A percentile compares a stretch with the other conserved stretches of the same genome.
Evolutionary conservation across 2,113 vertebrate genomes (phyloP).

Genomic region (Nematolebias whitei): DNA sequence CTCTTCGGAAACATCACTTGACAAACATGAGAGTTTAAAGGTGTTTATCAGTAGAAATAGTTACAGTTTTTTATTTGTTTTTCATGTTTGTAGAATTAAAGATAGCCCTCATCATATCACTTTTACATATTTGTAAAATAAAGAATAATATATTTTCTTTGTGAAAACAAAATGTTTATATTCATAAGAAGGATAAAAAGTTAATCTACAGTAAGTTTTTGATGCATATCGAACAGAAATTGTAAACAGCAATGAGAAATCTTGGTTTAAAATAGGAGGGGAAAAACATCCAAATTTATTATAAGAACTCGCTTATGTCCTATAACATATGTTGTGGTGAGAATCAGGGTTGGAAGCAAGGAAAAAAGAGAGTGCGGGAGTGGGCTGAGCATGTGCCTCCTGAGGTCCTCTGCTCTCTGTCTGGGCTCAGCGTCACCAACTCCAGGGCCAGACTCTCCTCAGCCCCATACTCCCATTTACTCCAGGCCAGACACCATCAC

Average conservation of each 20-base stretch:
- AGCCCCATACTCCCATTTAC: conserved; percentile 52
- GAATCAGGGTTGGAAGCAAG: conserved; percentile 68
- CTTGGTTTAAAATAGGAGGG: conserved; percentile 74
- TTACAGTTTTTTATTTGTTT: not conserved
- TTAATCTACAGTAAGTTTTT: conserved; percentile 38
- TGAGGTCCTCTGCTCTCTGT: conserved; percentile 68
- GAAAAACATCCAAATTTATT: conserved; percentile 78
- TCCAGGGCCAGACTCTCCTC: conserved; percentile 50
- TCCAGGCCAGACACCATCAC: conserved; percentile 68
- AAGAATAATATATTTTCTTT: not conserved
- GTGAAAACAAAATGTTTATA: conserved; percentile 4
- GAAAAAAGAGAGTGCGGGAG: conserved; percentile 76
- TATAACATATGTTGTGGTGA: conserved; percentile 82
- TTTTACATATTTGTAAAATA: not conserved
- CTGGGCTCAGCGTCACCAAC: conserved; percentile 54
- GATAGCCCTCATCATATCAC: too few relatives aligned
- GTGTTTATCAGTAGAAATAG: conserved; percentile 5
- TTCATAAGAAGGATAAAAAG: conserved; percentile 1
- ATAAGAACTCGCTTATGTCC: conserved; percentile 82
- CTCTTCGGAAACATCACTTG: conserved; percentile 68
- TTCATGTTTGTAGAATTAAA: not conserved
- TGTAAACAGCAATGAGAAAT: conserved; percentile 72
- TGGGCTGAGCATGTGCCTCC: conserved; percentile 67
- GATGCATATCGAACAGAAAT: conserved; percentile 51
- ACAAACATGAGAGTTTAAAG: conserved; percentile 18